Evolutionary conservation across 2,113 vertebrate species (phyloP).

Genomic region (Hemiprocne comata): DNA sequence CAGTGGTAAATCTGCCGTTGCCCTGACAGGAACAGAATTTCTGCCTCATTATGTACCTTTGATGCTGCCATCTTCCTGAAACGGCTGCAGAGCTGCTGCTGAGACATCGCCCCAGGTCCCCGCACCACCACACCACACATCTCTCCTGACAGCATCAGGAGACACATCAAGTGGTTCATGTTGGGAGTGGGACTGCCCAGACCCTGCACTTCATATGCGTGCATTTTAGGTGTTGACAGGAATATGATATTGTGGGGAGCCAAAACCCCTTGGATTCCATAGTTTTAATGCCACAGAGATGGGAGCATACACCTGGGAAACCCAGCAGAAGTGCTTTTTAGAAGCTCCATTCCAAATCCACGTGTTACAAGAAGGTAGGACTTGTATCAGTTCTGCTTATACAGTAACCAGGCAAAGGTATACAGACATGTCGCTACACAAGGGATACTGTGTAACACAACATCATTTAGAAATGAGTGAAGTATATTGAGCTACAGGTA

Average conservation of each 20-base stretch:
- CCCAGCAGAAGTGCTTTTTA: background rate
- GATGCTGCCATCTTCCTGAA: background rate
- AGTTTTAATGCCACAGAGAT: background rate
- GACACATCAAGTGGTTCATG: background rate
- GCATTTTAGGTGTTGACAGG: background rate
- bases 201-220: background rate
- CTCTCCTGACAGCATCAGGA: background rate
- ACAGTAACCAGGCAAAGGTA: background rate
- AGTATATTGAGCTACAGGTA: background rate
- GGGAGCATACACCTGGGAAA: background rate
- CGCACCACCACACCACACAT: rapidly evolving
- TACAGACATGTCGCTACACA: rapidly evolving
- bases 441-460: background rate
- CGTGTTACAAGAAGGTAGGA: background rate
- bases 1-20: background rate
- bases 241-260: background rate
- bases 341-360: background rate
- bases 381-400: background rate
- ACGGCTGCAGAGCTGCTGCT: background rate
- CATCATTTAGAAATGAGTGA: background rate
- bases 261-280: background rate
- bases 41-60: background rate
- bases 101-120: rapidly evolving
- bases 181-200: rapidly evolving
- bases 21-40: background rate